Base-by-base conservation (phyloP, 2,888 invertebrate genomes). In the Augiades crinisus region DNA sequence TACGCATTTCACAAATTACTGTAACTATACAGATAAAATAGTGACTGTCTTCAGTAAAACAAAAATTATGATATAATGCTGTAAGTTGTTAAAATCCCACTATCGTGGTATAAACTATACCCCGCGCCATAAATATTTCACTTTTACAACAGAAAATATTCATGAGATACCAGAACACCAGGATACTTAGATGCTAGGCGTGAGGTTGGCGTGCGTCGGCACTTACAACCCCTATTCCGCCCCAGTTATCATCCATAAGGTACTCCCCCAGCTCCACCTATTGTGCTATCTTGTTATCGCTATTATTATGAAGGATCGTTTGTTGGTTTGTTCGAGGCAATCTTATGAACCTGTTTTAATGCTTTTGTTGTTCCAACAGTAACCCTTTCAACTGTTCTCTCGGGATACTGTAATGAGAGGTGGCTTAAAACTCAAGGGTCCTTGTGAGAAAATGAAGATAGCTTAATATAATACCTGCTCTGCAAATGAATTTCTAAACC, bases 181-280 rank as follows among this genome's bases (percentile, higher is more conserved):
- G 19, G 19, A 19, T 19, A 19, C 22, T 45, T 3, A 36, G 12
- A 27, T 46, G 30, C 7, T 5, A 36, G 36, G 46, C 24, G 36
- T 21, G 30, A 37, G 16, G 14, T 27, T 30, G 27, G 30, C 27
- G 46, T 47, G 37, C 8, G 13, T 12, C 13, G 21, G 24, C 19
- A 46, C 46, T 37, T 16, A 37, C 37, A 19, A 30, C 47, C 47
- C 47, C 37, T 47, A 27, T 47, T 47, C 37, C 47, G 47, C 47
- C 38, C 47, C 47, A 47, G 47, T 47, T 38, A 38, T 27, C 38
- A 38, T 31, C 37, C 13, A 47, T 30, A 37, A 37, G 47, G 38
- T 38, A 30, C 37, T 1, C 10, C 8, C 10, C n/a, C 30, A 19
- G 12, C 37, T n/a, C n/a, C n/a, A 21, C 16, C 21, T 34, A 17